phyloP scores from a whole-genome alignment of 37 sponge, comb jelly and placozoan genomes.

The Haliclona indistincta region DNA sequence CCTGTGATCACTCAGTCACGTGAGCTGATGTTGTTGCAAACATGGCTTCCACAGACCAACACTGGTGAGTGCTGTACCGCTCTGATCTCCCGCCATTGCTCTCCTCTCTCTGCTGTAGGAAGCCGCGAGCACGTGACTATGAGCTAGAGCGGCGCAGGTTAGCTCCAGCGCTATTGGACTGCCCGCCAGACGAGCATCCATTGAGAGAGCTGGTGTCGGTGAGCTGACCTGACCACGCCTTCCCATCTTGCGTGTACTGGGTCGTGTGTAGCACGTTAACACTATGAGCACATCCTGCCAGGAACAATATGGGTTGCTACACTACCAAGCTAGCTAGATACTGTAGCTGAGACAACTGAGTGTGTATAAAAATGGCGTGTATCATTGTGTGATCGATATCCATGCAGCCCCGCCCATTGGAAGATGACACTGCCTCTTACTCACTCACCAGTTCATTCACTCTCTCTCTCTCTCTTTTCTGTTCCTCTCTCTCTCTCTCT shows the following conservation, averaged over 20 bases:
- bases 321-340: no score
- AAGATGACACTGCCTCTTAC: background rate
- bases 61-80: conserved; percentile 1
- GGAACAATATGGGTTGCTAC: no score
- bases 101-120: conserved; percentile 22
- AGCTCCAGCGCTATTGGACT: conserved; percentile 26
- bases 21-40: conserved; percentile 1
- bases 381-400: background rate
- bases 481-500: background rate
- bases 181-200: conserved; percentile 35
- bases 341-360: background rate
- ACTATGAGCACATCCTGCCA: no score
- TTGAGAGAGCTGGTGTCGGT: conserved; percentile 52
- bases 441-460: no score
- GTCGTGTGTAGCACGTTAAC: no score
- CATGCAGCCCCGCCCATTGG: background rate
- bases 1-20: background rate
- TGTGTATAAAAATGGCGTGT: background rate
- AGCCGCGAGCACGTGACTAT: conserved; percentile 48
- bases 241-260: no score
- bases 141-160: conserved; percentile 48
- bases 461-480: background rate
- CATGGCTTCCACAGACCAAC: background rate
- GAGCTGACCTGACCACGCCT: conserved; percentile 8
- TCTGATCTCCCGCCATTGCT: background rate